phyloP scores from a whole-genome alignment of 2,888 invertebrate species.

The Microdon myrmicae region DNA sequence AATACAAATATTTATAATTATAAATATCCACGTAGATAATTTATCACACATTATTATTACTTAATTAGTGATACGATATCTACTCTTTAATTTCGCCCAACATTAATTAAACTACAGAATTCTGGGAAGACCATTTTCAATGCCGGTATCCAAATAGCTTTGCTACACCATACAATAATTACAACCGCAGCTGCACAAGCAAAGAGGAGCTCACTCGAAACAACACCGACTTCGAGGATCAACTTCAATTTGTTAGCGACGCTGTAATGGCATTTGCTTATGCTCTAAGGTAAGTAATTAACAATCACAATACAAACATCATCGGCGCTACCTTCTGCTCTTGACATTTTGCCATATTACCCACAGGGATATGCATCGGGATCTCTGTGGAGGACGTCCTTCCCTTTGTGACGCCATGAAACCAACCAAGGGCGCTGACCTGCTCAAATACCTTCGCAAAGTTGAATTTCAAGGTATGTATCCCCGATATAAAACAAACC shows the following conservation, averaged over 20 bases:
- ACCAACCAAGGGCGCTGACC: slow-evolving; percentile 86
- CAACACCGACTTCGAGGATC: slow-evolving; percentile 89
- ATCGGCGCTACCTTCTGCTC: not conserved
- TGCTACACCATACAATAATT: slow-evolving; percentile 85
- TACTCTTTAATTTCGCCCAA: slow-evolving; percentile 3
- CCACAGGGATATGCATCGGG: slow-evolving; percentile 84
- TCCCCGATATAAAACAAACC: slow-evolving; percentile 13
- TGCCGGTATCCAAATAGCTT: slow-evolving; percentile 86
- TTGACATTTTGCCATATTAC: slow-evolving; percentile 11
- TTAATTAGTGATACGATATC: too few species aligned
- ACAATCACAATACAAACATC: not conserved
- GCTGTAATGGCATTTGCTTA: slow-evolving; percentile 95
- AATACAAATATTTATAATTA: too few species aligned
- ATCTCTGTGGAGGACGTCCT: slow-evolving; percentile 78
- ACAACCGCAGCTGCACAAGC: slow-evolving; percentile 78
- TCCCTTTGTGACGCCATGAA: slow-evolving; percentile 90
- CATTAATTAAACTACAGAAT: slow-evolving; percentile 74
- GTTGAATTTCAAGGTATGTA: slow-evolving; percentile 87
- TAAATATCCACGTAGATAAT: too few species aligned
- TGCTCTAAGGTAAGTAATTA: slow-evolving; percentile 76
- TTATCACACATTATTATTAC: too few species aligned
- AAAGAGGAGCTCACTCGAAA: slow-evolving; percentile 78
- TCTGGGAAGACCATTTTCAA: slow-evolving; percentile 94
- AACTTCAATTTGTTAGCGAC: slow-evolving; percentile 95
- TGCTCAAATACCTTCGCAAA: slow-evolving; percentile 83